Evolutionary conservation across 2,797 vertebrate species (phyloP), one percentile per base, ranked within the genome.

Genomic region (Leucoraja ocellata): DNA sequence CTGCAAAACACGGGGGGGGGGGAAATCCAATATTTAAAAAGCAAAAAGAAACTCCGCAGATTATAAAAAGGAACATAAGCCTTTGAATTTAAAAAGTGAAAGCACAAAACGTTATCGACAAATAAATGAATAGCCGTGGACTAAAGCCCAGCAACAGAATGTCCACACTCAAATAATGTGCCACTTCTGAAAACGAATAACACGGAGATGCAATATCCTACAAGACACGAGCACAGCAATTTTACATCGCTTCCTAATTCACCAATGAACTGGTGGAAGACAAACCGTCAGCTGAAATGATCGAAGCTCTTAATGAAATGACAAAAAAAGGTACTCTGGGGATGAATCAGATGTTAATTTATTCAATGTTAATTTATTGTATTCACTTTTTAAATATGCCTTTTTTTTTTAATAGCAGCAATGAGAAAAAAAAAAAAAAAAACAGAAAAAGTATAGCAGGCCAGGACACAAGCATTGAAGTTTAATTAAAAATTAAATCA

Each of bases 401-500:
- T 63, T 13, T 84, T 32, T n/a, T n/a, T 32, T 46, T n/a, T 68
- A n/a, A 63, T 16, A n/a, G 58, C 61, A 88, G 61, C n/a, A 1
- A 68, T 68, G n/a, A 88, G 32, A 71, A 21, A 91, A 91, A 73
- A 54, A 54, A 73, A 46, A 46, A 46, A 54, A 54, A 54, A 54
- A 54, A 54, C 36, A 46, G 68, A n/a, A 68, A 86, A 91, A 54
- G 90, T 91, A n/a, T 23, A 91, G 39, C 68, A 91, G 10, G 71
- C 54, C 68, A 74, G 68, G 32, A 36, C 73, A 74, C 32, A 91
- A 73, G 68, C 84, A 88, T 74, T 92, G 28, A 14, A 74, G 74
- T 92, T 92, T 71, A 73, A 73, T 91, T 74, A 16, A 76, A 74
- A 76, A 92, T 74, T 73, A 74, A n/a, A 76, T 76, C 76, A 76